Evolutionary conservation across 2,113 vertebrate genomes (phyloP), one percentile per base, ranked within the genome.

Genomic region (Aspiorhynchus laticeps): DNA sequence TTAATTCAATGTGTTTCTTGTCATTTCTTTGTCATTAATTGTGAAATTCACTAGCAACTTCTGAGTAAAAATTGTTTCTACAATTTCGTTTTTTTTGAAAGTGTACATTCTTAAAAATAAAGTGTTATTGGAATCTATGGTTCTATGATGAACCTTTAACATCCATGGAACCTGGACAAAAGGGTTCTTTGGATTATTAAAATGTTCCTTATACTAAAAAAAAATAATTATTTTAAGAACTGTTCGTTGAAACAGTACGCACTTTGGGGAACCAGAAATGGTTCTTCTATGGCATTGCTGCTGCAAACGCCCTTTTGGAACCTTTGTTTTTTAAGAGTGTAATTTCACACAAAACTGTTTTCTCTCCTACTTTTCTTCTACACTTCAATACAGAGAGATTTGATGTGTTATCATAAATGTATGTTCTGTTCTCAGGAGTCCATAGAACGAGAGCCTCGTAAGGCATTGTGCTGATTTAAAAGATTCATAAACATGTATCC

Each of bases 401-500:
- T 84, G 71, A 9, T 84, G 80, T 53, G 88, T 87, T 86, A 86
- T 92, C 91, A 88, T 89, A 92, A 90, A 88, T 89, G 92, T 88
- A 91, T 88, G 90, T 85, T 87, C 63, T 77, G 87, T 26, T 80
- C 80, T 56, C 80, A 24, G 82, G 88, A 75, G 88, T 85, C 92
- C 85, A 87, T 77, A 71, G 86, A 92, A 85, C 43, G 74, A 63
- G 76, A 21, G 80, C 79, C 90, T 92, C 91, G 2, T 77, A 75
- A 91, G 91, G 90, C 88, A 90, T 46, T 86, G 86, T 88, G 86
- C 91, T 75, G 33, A 87, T 89, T 88, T 92, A 88, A 93, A 93
- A 93, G 92, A 92, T 91, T 91, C 90, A 91, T 91, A 91, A 85
- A 89, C 84, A 43, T 81, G 82, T 86, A 88, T 93, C 87, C 90